These are phyloP conservation scores for Daubentonia madagascariensis DNA, from an alignment of 2,113 vertebrate species.

Conservation along the genomic window DNA sequence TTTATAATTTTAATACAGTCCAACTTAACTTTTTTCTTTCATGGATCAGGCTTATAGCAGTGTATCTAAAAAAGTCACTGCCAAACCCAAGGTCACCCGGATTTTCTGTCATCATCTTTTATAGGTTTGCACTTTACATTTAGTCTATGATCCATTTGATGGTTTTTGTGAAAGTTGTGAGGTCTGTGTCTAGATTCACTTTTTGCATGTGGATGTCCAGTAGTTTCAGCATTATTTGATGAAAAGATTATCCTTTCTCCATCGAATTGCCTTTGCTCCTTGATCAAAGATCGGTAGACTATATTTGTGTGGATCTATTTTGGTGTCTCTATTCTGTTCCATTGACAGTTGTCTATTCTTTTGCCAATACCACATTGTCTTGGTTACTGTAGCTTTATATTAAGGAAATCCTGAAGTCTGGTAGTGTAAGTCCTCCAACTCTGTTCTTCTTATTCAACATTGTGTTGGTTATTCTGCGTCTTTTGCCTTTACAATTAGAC, in stretches of 20 bases:
- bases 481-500: slow-evolving; percentile 25
- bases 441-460: not conserved
- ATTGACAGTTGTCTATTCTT: not conserved
- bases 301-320: not conserved
- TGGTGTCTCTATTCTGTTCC: not conserved
- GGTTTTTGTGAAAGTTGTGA: not conserved
- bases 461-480: not conserved
- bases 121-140: not conserved
- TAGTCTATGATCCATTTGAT: not conserved
- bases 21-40: slow-evolving; percentile 4
- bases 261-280: not conserved
- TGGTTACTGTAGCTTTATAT: not conserved
- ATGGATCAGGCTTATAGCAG: not conserved
- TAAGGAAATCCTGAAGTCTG: not conserved
- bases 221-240: not conserved
- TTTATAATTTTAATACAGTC: not conserved
- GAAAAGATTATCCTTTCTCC: not conserved
- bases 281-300: not conserved
- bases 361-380: not conserved
- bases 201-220: not conserved
- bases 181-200: not conserved
- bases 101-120: slow-evolving; percentile 1
- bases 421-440: not conserved
- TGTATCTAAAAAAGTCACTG: not conserved
- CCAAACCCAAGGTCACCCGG: not conserved